Base-by-base conservation (phyloP, 2,113 vertebrate genomes). In the Pteropus alecto region DNA sequence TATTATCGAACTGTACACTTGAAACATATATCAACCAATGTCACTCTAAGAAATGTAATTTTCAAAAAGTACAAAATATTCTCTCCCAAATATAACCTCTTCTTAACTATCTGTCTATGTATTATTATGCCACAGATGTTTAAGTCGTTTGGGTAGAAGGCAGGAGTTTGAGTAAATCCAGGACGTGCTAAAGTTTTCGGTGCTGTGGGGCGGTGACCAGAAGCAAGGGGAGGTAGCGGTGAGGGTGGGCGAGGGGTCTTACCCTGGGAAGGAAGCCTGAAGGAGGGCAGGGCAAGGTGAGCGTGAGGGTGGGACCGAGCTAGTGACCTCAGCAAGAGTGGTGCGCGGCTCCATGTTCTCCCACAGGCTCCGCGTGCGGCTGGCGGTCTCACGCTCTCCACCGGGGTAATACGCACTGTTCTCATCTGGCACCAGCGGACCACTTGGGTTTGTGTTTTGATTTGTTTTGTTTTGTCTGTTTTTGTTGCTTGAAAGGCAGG, bases 341-440 rank as follows among this genome's bases (percentile, higher is more conserved):
- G 38, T 38, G 38, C 38, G 38, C 38, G 3, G 6, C 13, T 21
- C 6, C 6, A 51, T 11, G 21, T 67, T 61, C 70, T 18, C 19
- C n/a, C 6, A 26, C 1, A 26, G 54, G 46, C 6, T 7, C 5
- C 24, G 7, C 58, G 35, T 13, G 7, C 0, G 0, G 11, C 6
- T 51, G 33, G 13, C 21, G 2, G 10, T 33, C n/a, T 43, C 63
- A 30, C 28, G 30, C 24, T 38, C 3, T 30, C 46, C 3, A 0
- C 13, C 18, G 3, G 48, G 11, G 12, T 21, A 71, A 19, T 5
- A 14, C 15, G 5, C 38, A 13, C 16, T 38, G 13, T 12, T 12
- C 18, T 54, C 35, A 5, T 30, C 22, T 18, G 21, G 30, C 68
- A 43, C 41, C 61, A 41, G 2, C 10, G n/a, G 54, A 33, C 19